Base-by-base conservation (phyloP, 2,797 vertebrate species). In the Catamblyrhynchus diadema region DNA sequence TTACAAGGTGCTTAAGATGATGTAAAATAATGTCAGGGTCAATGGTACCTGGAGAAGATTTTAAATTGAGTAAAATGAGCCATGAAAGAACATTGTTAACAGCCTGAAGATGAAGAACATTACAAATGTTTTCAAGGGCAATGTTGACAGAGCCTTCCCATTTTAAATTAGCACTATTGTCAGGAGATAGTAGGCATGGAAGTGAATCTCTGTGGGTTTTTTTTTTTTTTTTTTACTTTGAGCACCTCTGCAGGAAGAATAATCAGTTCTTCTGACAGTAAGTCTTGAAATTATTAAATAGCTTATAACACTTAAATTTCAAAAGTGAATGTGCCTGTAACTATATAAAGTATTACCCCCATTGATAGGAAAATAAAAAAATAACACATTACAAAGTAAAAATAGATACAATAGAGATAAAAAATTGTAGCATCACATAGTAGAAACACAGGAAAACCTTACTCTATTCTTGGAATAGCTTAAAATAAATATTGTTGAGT, bases 61-160 rank as follows among this genome's bases (percentile, higher is more conserved):
- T 60, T 90, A 93, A 90, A 96, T 33, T 88, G 89, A 91, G 79
- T 81, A 97, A 97, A 97, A 97, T 94, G 95, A 96, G 32, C 89
- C 89, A 84, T 96, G 93, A 95, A 95, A 96, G 88, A 67, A 91
- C 88, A 64, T 18, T 93, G 81, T 88, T 96, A 95, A 78, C 70
- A 93, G 67, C 56, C 66, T 90, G 81, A 93, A 94, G 60, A 91
- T 57, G 74, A 95, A 96, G 79, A 90, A 82, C 64, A 4, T 78
- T 70, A 39, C 28, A 44, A 92, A 78, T 23, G 14, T 85, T 95
- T 90, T 86, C 92, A 92, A 95, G 81, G 91, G 24, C 61, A 88
- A 25, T 60, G 67, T 78, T 81, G 60, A 75, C 79, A 92, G 66
- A 93, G 48, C 67, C 59, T 30, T 95, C 51, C 35, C 30, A 37